A percentile compares a stretch with the other conserved stretches of the same genome.
phyloP scores from a whole-genome alignment of 2,888 invertebrate species.

The Tetrapedia diversipes region DNA sequence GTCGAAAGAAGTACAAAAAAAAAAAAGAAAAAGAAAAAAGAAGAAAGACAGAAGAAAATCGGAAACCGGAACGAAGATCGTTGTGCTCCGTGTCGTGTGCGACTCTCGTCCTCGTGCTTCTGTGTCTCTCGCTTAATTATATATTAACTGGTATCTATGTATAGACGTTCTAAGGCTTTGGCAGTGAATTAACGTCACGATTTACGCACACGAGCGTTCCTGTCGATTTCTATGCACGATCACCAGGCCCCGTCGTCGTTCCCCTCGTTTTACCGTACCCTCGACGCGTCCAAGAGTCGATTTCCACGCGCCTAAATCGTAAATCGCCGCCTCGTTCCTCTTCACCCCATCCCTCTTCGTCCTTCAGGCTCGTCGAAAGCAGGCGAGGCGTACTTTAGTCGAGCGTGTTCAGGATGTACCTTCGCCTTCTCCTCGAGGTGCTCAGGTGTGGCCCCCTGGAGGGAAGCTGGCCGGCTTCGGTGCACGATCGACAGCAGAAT shows the following conservation, averaged over 20 bases:
- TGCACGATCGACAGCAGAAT: slow-evolving; percentile 97
- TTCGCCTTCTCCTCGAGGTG: slow-evolving; percentile 73
- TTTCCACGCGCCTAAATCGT: slow-evolving; percentile 28
- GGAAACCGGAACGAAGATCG: not conserved
- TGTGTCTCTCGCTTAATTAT: slow-evolving; percentile 53
- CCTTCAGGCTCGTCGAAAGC: slow-evolving; percentile 23
- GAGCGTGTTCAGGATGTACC: slow-evolving; percentile 53
- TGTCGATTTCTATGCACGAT: slow-evolving; percentile 31
- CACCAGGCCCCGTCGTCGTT: slow-evolving; percentile 36
- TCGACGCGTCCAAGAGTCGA: slow-evolving; percentile 15
- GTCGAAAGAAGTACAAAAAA: not conserved
- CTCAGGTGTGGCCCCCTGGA: slow-evolving; percentile 83
- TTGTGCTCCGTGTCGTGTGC: not conserved
- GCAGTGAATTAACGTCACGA: slow-evolving; percentile 81
- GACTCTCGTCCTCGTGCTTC: slow-evolving; percentile 12
- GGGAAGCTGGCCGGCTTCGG: slow-evolving; percentile 91
- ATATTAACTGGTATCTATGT: slow-evolving; percentile 74
- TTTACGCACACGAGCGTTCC: slow-evolving; percentile 68
- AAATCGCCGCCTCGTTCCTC: too few relatives aligned
- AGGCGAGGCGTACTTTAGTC: slow-evolving; percentile 48
- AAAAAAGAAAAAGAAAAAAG: not conserved
- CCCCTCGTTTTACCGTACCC: slow-evolving; percentile 18
- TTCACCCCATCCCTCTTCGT: slow-evolving; percentile 24
- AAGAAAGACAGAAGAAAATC: not conserved
- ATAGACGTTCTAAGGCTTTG: slow-evolving; percentile 83